Conservation (phyloP, 2,113 vertebrate genomes). For the Rynchops niger region DNA sequence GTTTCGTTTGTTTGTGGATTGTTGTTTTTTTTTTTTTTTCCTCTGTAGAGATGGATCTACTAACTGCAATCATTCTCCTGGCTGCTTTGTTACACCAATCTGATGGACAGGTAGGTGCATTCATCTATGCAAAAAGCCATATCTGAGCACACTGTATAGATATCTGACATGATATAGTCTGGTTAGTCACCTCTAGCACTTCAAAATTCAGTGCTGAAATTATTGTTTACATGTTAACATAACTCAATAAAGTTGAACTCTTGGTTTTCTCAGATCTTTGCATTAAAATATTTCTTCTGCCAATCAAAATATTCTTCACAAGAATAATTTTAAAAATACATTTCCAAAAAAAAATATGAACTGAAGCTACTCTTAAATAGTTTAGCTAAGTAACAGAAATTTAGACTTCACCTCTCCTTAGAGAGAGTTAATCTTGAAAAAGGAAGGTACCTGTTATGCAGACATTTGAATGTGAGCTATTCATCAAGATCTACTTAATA, state of each 20-base stretch:
- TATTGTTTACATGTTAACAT: background rate
- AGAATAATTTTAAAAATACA: background rate
- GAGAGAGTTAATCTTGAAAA: background rate
- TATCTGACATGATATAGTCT: background rate
- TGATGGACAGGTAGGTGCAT: constrained; percentile 28
- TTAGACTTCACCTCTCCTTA: background rate
- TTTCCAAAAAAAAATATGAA: background rate
- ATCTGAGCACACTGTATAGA: background rate
- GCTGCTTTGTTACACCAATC: background rate
- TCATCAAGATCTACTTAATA: background rate
- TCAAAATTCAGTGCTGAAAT: background rate
- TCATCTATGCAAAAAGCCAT: background rate
- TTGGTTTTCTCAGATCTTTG: background rate
- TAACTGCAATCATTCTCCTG: background rate
- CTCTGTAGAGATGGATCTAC: constrained; percentile 7
- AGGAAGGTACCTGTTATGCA: background rate
- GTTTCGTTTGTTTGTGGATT: background rate
- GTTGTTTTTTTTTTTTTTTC: background rate
- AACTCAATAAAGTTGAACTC: background rate
- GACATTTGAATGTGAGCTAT: background rate
- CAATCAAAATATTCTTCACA: background rate
- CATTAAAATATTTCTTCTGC: background rate
- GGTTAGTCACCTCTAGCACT: background rate
- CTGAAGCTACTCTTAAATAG: background rate
- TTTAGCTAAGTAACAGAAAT: background rate